Evolutionary conservation across 2,113 vertebrate genomes (phyloP).

Genomic region (Laticauda colubrina): DNA sequence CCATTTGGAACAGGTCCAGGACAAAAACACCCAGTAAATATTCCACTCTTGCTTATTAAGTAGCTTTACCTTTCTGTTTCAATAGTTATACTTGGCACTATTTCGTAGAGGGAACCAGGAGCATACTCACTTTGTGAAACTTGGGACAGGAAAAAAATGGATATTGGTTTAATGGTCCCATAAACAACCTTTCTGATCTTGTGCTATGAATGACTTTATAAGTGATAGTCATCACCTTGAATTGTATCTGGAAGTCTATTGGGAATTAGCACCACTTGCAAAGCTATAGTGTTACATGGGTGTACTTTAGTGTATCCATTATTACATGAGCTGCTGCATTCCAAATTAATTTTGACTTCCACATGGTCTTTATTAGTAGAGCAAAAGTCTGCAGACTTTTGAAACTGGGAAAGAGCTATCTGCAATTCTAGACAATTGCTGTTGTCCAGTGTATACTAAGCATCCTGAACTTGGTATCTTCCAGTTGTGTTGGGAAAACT

Average conservation of each 20-base stretch:
- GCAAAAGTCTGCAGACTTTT: not conserved
- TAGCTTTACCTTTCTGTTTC: not conserved
- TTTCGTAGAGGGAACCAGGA: not conserved
- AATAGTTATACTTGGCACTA: not conserved
- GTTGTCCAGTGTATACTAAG: not conserved
- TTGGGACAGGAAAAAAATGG: not conserved
- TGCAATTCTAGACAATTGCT: not conserved
- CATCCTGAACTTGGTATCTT: not conserved
- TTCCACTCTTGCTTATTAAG: not conserved
- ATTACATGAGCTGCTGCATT: not conserved
- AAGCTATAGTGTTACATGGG: not conserved
- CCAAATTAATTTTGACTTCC: not conserved
- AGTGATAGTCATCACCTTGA: not conserved
- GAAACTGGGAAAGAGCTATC: not conserved
- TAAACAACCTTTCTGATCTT: not conserved
- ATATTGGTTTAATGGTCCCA: not conserved
- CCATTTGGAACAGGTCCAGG: constrained; percentile 25
- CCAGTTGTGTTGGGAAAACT: not conserved
- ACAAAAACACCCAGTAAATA: constrained; percentile 21
- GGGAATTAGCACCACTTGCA: not conserved
- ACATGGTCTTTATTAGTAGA: not conserved
- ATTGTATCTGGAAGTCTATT: not conserved
- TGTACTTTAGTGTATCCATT: not conserved
- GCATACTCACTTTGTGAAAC: not conserved
- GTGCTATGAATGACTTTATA: not conserved